phyloP scores from a whole-genome alignment of 2,888 invertebrate species.

The Byasa hedistus region DNA sequence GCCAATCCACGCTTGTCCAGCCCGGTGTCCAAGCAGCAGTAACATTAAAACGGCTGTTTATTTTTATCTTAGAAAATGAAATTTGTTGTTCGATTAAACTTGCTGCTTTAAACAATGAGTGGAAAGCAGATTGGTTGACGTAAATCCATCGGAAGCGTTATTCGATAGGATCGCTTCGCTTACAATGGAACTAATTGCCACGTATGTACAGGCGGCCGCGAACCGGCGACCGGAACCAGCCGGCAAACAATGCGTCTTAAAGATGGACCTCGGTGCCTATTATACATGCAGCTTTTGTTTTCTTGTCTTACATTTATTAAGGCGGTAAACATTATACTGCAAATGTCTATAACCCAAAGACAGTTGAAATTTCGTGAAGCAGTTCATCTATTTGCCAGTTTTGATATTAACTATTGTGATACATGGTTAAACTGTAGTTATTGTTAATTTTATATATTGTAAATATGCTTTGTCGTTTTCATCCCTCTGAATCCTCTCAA shows the following conservation, averaged over 20 bases:
- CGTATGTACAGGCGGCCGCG: conserved; percentile 41
- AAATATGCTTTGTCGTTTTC: no score
- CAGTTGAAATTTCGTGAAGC: neutral
- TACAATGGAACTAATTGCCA: conserved; percentile 77
- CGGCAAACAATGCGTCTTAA: conserved; percentile 54
- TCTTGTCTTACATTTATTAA: conserved; percentile 50
- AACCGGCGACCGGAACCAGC: conserved; percentile 50
- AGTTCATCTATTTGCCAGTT: no score
- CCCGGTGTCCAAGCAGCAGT: no score
- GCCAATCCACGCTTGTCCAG: no score
- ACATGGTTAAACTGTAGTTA: no score
- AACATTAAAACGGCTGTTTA: no score
- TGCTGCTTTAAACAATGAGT: conserved; percentile 57
- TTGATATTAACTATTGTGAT: no score
- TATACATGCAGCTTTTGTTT: conserved; percentile 54
- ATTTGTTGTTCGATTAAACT: conserved; percentile 32
- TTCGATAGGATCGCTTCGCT: conserved; percentile 66
- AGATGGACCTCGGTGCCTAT: conserved; percentile 40
- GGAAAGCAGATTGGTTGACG: conserved; percentile 63
- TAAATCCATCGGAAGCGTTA: conserved; percentile 75
- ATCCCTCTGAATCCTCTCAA: no score
- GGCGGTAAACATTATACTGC: conserved; percentile 7
- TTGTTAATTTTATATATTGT: no score
- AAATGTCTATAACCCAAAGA: neutral
- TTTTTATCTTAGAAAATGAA: no score